These are phyloP conservation scores for Leptura quadrifasciata DNA, from an alignment of 2,888 invertebrate species.

Conservation along the genomic window DNA sequence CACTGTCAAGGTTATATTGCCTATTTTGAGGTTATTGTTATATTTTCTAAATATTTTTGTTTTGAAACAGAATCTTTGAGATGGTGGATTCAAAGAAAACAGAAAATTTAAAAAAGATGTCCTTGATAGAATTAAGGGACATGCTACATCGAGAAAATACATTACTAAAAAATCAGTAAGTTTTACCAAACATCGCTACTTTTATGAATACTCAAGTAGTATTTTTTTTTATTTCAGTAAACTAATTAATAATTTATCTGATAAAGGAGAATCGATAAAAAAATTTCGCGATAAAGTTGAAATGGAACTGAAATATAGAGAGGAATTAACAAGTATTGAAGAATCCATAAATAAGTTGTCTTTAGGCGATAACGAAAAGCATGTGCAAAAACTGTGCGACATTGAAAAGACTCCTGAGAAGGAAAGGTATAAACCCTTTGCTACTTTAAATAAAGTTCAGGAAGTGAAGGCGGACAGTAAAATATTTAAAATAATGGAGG, in stretches of 20 bases:
- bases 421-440: constrained; percentile 59
- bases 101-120: constrained; percentile 44
- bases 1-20: no score
- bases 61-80: background rate
- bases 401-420: constrained; percentile 53
- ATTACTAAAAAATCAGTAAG: constrained; percentile 52
- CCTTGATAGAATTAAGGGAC: constrained; percentile 52
- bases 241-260: constrained; percentile 51
- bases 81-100: constrained; percentile 34
- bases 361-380: constrained; percentile 48
- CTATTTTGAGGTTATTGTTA: background rate
- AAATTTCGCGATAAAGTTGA: constrained; percentile 46
- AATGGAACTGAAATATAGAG: constrained; percentile 49
- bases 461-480: constrained; percentile 49
- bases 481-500: constrained; percentile 51
- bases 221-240: constrained; percentile 34
- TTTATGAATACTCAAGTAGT: no score
- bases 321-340: constrained; percentile 47
- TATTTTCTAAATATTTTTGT: background rate
- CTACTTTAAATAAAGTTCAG: constrained; percentile 49
- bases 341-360: constrained; percentile 43
- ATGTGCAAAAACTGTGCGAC: constrained; percentile 53
- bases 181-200: background rate
- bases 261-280: constrained; percentile 55
- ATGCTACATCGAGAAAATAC: constrained; percentile 49